Conservation (phyloP, 2,888 invertebrate genomes). For the Leptothorax acervorum region DNA sequence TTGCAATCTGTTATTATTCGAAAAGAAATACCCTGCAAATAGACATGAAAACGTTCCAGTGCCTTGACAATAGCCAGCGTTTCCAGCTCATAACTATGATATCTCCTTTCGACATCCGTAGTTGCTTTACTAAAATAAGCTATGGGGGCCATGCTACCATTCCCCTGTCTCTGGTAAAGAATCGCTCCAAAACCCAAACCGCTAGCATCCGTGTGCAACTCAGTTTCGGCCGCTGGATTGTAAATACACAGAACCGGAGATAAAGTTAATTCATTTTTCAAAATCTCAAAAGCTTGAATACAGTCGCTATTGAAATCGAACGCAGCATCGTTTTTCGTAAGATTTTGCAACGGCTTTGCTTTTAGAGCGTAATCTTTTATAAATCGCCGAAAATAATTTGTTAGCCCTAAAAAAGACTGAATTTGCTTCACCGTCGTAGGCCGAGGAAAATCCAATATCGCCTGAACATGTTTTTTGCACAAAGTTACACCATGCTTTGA, state of each 20-base stretch:
- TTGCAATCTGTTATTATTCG: neutral
- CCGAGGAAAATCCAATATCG: neutral
- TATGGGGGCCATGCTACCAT: neutral
- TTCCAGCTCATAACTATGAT: neutral
- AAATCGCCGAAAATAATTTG: neutral
- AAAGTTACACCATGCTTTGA: neutral
- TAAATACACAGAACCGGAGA: neutral
- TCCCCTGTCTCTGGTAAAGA: neutral
- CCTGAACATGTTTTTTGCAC: neutral
- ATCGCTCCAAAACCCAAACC: neutral
- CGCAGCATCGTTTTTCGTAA: neutral
- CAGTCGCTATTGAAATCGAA: neutral
- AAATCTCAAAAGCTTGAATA: neutral
- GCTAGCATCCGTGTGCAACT: neutral
- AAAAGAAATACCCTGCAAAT: neutral
- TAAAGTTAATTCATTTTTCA: neutral
- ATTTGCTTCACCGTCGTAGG: neutral
- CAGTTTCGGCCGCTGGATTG: neutral
- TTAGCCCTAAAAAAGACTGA: neutral
- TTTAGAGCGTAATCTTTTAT: neutral
- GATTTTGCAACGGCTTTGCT: neutral
- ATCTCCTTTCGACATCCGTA: neutral
- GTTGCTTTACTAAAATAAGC: neutral
- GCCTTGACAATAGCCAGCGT: neutral
- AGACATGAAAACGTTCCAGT: neutral